Percentiles rank a stretch among this genome's conserved stretches.
Evolutionary conservation across 37 sponge, comb jelly and placozoan species (phyloP).

Genomic region (Beroe ovata): DNA sequence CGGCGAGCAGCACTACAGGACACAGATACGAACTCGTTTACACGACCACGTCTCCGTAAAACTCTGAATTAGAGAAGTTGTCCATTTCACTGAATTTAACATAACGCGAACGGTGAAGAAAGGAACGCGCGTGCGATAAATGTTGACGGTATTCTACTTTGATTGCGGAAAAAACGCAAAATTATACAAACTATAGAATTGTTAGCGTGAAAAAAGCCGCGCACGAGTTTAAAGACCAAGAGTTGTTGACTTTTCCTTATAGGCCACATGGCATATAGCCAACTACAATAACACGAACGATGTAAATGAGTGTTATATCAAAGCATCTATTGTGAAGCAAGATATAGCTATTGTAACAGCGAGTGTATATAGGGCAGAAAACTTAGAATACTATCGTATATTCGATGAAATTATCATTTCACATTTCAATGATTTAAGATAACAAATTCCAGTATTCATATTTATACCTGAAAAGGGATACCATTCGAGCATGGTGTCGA

Average conservation of each 20-base stretch:
- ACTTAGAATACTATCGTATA: no score
- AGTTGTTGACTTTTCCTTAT: no score
- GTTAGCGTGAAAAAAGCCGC: conserved; percentile 22
- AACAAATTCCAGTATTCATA: no score
- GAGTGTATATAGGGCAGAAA: no score
- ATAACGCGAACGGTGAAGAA: no score
- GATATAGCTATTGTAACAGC: neutral
- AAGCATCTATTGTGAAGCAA: neutral
- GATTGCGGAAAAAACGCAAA: conserved; percentile 1
- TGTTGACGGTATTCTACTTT: conserved; percentile 13
- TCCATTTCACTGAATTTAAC: no score
- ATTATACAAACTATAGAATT: neutral
- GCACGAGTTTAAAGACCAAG: neutral
- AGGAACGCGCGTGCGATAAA: conserved; percentile 55
- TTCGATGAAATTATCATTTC: no score
- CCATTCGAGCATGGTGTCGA: conserved; percentile 71
- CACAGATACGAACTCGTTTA: conserved; percentile 91
- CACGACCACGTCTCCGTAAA: conserved; percentile 68
- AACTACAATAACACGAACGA: no score
- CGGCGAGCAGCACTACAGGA: conserved; percentile 74
- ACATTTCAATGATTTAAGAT: no score
- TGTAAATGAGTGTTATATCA: no score
- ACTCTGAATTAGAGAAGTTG: conserved; percentile 11
- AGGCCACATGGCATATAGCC: no score
- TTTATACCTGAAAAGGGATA: conserved; percentile 76